Conservation (phyloP, 2,888 invertebrate genomes). For the Cryptocephalus primarius region DNA sequence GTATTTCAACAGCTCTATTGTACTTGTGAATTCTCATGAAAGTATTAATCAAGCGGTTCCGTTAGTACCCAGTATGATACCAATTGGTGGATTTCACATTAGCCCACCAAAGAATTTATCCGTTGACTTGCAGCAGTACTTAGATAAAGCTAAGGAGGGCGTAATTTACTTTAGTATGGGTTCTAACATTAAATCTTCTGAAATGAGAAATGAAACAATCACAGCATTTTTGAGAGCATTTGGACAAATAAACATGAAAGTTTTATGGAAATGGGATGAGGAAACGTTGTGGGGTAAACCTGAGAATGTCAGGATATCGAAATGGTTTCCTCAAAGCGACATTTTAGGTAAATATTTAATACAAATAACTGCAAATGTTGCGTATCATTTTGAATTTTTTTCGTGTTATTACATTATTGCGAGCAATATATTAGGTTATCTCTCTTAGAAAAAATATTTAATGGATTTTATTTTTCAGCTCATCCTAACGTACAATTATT, state of each 20-base stretch:
- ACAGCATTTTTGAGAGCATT: constrained; percentile 46
- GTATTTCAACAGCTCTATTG: constrained; percentile 21
- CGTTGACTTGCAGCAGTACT: constrained; percentile 38
- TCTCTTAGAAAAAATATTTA: too few species aligned
- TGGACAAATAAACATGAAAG: constrained; percentile 46
- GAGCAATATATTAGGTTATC: too few species aligned
- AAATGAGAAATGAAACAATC: constrained; percentile 42
- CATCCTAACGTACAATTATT: constrained; percentile 45
- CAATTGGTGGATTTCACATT: constrained; percentile 46
- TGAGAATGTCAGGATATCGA: constrained; percentile 31
- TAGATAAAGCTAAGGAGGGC: constrained; percentile 44
- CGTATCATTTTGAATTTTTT: constrained; percentile 42
- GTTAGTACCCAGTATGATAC: constrained; percentile 44
- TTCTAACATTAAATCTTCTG: constrained; percentile 44
- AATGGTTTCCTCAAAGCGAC: constrained; percentile 25
- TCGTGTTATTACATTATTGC: too few species aligned
- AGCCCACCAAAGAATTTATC: constrained; percentile 22
- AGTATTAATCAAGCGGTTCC: constrained; percentile 42
- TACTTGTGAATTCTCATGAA: constrained; percentile 35
- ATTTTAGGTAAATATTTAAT: constrained; percentile 31
- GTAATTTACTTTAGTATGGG: constrained; percentile 51
- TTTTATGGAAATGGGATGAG: constrained; percentile 55
- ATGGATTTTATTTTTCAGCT: constrained; percentile 24
- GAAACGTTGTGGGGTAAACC: constrained; percentile 28
- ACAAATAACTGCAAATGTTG: constrained; percentile 14